phyloP scores from a whole-genome alignment of 2,888 invertebrate species.

The Leucoptera coffeella region DNA sequence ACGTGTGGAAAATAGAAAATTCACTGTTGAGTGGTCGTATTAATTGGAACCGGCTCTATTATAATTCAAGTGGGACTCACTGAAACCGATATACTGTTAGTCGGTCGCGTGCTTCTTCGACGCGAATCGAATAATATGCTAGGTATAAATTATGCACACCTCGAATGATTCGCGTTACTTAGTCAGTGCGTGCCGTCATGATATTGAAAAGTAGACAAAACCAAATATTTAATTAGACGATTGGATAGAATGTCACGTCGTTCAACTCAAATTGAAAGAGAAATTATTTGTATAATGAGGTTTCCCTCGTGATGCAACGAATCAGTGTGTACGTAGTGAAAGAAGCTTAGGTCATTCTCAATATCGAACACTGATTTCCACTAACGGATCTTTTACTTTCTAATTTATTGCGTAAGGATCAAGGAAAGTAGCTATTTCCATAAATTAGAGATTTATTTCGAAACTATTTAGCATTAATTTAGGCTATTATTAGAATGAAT shows the following conservation, averaged over 20 bases:
- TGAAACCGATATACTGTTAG: slow-evolving; percentile 38
- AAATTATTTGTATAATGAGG: slow-evolving; percentile 21
- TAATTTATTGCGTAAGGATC: no score
- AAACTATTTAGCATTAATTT: no score
- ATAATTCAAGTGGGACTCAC: slow-evolving; percentile 36
- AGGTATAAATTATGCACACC: slow-evolving; percentile 5
- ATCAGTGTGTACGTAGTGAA: no score
- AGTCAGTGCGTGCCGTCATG: slow-evolving; percentile 5
- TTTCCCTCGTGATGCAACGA: slow-evolving; percentile 13
- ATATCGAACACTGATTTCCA: no score
- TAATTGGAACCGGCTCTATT: slow-evolving; percentile 40
- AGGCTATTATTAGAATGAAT: no score
- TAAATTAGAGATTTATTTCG: no score
- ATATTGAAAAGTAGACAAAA: slow-evolving; percentile 3
- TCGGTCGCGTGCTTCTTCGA: slow-evolving; percentile 29
- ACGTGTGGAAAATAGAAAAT: slow-evolving; percentile 54
- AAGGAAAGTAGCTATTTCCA: no score
- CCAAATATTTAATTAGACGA: slow-evolving; percentile 13
- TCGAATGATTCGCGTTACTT: slow-evolving; percentile 2
- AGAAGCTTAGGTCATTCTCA: no score
- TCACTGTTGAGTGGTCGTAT: slow-evolving; percentile 47
- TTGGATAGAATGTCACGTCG: slow-evolving; percentile 12
- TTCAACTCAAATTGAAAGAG: slow-evolving; percentile 17
- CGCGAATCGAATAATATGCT: slow-evolving; percentile 27
- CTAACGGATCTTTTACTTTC: no score